phyloP scores from a whole-genome alignment of 2,888 invertebrate genomes.

The Mimas tiliae region DNA sequence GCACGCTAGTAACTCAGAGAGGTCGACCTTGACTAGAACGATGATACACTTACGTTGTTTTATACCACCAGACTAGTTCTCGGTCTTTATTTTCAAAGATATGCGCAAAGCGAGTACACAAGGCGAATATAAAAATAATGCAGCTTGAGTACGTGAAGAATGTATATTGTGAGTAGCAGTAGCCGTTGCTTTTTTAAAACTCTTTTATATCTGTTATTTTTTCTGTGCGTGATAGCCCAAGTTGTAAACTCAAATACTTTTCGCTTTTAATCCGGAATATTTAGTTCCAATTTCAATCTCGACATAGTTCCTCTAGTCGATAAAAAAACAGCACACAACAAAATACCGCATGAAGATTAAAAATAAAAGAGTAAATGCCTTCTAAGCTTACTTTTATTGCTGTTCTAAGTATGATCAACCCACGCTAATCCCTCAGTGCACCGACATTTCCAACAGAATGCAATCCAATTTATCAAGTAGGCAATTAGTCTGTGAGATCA shows the following conservation, averaged over 20 bases:
- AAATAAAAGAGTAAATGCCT: neutral
- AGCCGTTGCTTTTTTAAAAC: neutral
- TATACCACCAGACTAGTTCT: conserved; percentile 30
- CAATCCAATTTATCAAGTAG: conserved; percentile 38
- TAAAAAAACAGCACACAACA: neutral
- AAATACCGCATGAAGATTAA: neutral
- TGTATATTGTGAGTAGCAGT: neutral
- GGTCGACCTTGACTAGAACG: conserved; percentile 51
- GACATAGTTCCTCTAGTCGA: neutral
- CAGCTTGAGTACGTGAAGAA: neutral
- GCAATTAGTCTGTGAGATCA: conserved; percentile 37
- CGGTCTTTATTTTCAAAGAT: conserved; percentile 12
- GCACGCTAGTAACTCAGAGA: conserved; percentile 45
- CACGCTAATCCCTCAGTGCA: conserved; percentile 12
- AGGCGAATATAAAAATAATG: conserved; percentile 14
- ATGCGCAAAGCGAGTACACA: conserved; percentile 11
- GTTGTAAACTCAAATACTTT: conserved; percentile 7
- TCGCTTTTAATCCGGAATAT: neutral
- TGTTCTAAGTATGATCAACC: conserved; percentile 4
- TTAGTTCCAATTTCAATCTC: neutral
- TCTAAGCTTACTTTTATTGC: neutral
- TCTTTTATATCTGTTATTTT: neutral
- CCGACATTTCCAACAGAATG: conserved; percentile 37
- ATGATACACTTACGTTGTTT: conserved; percentile 42
- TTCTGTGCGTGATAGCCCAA: neutral